These are phyloP conservation scores for Drosophila atripex DNA, from an alignment of 2,888 invertebrate genomes.

Conservation along the genomic window DNA sequence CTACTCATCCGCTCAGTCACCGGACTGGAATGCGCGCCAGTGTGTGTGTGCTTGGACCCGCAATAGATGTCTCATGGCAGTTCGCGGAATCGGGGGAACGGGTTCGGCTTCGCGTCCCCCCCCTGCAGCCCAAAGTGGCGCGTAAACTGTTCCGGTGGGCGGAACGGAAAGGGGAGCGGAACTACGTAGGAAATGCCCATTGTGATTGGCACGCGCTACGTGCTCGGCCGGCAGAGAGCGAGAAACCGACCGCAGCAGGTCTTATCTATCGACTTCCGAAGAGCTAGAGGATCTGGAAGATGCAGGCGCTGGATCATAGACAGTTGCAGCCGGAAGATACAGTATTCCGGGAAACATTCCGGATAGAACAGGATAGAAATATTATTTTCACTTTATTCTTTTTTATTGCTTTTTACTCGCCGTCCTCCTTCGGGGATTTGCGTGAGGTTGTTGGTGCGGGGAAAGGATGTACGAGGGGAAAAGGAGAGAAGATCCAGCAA, in stretches of 20 bases:
- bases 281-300: neutral
- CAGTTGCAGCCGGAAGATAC: too few relatives aligned
- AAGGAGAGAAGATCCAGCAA: slow-evolving; percentile 5
- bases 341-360: too few relatives aligned
- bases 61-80: slow-evolving; percentile 41
- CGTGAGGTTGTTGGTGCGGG: slow-evolving; percentile 5
- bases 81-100: slow-evolving; percentile 38
- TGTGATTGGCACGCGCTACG: slow-evolving; percentile 43
- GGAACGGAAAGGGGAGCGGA: slow-evolving; percentile 28
- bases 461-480: slow-evolving; percentile 10
- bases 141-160: slow-evolving; percentile 36
- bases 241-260: neutral
- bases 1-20: slow-evolving; percentile 31
- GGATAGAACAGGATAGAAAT: neutral
- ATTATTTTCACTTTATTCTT: slow-evolving; percentile 33
- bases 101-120: slow-evolving; percentile 18
- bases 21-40: slow-evolving; percentile 12
- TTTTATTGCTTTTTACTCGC: slow-evolving; percentile 35
- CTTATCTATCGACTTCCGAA: neutral
- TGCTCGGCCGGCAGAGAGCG: slow-evolving; percentile 3
- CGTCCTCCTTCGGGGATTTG: slow-evolving; percentile 7
- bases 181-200: slow-evolving; percentile 44
- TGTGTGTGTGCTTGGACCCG: slow-evolving; percentile 9
- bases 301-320: too few relatives aligned
- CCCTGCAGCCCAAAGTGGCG: slow-evolving; percentile 1